Evolutionary conservation across 2,888 invertebrate species (phyloP).

Genomic region (Acronicta leporina): DNA sequence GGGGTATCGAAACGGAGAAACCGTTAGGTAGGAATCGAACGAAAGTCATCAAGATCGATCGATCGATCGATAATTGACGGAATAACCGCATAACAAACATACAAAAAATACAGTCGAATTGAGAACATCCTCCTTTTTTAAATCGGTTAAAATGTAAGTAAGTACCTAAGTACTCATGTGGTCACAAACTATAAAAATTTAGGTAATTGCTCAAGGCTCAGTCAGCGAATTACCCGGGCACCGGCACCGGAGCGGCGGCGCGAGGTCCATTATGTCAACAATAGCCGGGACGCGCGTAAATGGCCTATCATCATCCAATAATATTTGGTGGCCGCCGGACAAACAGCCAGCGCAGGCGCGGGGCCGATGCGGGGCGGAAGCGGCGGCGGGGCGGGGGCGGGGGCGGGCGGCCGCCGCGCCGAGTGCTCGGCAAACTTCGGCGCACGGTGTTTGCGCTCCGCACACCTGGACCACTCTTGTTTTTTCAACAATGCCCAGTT

Average conservation of each 20-base stretch:
- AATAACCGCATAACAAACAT: too few relatives aligned
- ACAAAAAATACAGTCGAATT: too few relatives aligned
- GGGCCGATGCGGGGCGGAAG: neutral
- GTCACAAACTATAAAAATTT: too few relatives aligned
- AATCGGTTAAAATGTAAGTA: too few relatives aligned
- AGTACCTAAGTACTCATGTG: too few relatives aligned
- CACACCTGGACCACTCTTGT: constrained; percentile 70
- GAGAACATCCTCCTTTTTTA: too few relatives aligned
- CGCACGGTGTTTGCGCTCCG: constrained; percentile 61
- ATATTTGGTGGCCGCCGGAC: constrained; percentile 68
- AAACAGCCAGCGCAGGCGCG: constrained; percentile 30
- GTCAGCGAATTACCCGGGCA: neutral
- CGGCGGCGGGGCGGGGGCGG: neutral
- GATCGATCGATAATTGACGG: too few relatives aligned
- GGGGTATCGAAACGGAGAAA: too few relatives aligned
- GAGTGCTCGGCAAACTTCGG: constrained; percentile 65
- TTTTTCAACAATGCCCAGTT: constrained; percentile 70
- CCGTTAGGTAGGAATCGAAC: too few relatives aligned
- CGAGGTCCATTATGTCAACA: constrained; percentile 60
- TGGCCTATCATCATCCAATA: constrained; percentile 81
- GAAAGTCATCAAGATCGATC: too few relatives aligned
- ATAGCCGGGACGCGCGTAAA: constrained; percentile 70
- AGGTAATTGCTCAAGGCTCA: neutral
- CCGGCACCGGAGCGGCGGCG: constrained; percentile 29
- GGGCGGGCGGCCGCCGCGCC: constrained; percentile 1